Evolutionary conservation across 2,888 invertebrate genomes (phyloP), one percentile per base, ranked within the genome.

Genomic region (Caprella mutica): DNA sequence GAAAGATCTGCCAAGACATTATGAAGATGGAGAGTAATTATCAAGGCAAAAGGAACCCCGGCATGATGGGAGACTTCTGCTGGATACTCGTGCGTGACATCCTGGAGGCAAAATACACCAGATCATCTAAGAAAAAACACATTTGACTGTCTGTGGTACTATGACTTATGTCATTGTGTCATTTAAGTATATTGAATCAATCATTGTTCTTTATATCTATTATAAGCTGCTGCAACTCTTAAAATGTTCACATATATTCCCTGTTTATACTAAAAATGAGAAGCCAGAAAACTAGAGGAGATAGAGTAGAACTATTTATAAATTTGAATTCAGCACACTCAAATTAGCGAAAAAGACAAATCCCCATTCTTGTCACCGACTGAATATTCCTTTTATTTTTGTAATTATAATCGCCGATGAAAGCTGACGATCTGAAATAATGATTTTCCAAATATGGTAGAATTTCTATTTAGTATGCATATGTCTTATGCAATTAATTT

Each of bases 261-360:
- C 12, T 14, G 3, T 2, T 4, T n/a, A 26, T 24, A 24, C 5
- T 43, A 24, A 43, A 24, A 43, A 24, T 5, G 5, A 27, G 2
- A 5, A 4, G 27, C 27, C 5, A 3, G 24, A 39, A 33, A 38
- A 52, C 21, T 38, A 52, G 38, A 19, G 21, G 23, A 38, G 52
- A 38, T 35, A 29, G 23, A 52, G n/a, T 14, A 52, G 38, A 24
- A 40, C 27, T 52, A 29, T 43, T 8, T 3, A 24, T n/a, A 43
- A 43, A 24, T 24, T 12, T 24, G 43, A 43, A 43, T 43, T 43
- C 52, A 52, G 17, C 40, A 52, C 24, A 52, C 17, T 5, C 9
- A 26, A 40, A 52, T 40, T 52, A 24, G 43, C 12, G 5, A 43
- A 24, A 43, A 43, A 24, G 17, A n/a, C n/a, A n/a, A n/a, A n/a